Base-by-base conservation (phyloP, 2,888 invertebrate species). In the Hydropsyche betteni region DNA sequence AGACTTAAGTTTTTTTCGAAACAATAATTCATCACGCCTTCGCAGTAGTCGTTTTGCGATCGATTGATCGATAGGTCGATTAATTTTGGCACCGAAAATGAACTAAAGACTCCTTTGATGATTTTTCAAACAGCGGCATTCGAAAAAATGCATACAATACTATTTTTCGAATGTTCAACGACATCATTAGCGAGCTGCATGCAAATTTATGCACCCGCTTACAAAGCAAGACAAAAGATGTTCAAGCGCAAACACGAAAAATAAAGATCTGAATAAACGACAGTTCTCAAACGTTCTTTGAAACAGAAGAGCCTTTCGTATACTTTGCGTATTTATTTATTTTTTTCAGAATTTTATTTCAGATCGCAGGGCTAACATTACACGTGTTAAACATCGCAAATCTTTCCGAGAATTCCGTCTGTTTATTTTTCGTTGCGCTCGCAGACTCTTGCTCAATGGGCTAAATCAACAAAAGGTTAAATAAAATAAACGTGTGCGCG, bases 381-480 rank as follows among this genome's bases (percentile, higher is more conserved):
- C 70, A 70, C 53, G 70, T 70, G 70, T 70, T 69, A 33, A 70
- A 70, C 53, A 12, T 14, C 52, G 50, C 69, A 70, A 70, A 70
- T 70, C 70, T 70, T 70, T 70, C 70, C 52, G 24, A 52, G 70
- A 70, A 70, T 34, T 70, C 33, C n/a, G 70, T 53, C 8, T 33
- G 53, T 52, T 70, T 53, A 34, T 36, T 34, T 70, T 53, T 14
- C 50, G 50, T 69, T 38, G 55, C 70, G 16, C 16, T n/a, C 44
- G 69, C 44, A 55, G 55, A 3, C 8, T 24, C 64, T 64, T 34
- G 36, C 36, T 64, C 64, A 58, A 58, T 58, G 58, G 64, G 64
- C 64, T 64, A 64, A 64, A 64, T 44, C 69, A 70, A 53, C 53
- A 70, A 70, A 70, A 70, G 64, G 36, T 36, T 36, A 12, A 64